These are phyloP conservation scores for Peromyscus aztecus DNA, from an alignment of 2,797 vertebrate species.

Conservation along the genomic window DNA sequence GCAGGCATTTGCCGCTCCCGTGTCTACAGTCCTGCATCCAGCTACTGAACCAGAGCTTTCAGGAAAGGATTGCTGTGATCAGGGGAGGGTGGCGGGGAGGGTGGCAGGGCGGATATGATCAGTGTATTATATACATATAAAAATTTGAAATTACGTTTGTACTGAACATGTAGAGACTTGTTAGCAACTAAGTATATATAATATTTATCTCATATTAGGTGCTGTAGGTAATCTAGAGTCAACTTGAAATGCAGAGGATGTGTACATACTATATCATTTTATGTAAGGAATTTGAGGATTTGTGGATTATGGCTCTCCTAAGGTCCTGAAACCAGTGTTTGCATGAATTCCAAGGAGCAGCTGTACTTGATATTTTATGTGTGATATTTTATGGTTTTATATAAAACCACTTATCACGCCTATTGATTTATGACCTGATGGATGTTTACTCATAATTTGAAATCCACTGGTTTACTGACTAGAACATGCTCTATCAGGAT, in stretches of 20 bases:
- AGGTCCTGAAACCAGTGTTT: neutral
- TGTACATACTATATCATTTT: neutral
- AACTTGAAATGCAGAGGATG: neutral
- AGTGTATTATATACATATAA: neutral
- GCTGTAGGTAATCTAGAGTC: neutral
- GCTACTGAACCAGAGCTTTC: neutral
- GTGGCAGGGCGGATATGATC: neutral
- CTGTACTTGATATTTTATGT: no score
- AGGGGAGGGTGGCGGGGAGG: neutral
- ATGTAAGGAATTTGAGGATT: neutral
- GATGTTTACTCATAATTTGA: conserved; percentile 10
- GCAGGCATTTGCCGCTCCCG: neutral
- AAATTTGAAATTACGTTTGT: neutral
- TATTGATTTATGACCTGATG: neutral
- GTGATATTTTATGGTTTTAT: neutral
- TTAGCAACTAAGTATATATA: neutral
- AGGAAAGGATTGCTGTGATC: neutral
- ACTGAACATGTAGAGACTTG: neutral
- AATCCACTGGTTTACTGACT: conserved; percentile 18
- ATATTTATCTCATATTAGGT: neutral
- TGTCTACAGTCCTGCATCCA: neutral
- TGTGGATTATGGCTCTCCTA: neutral
- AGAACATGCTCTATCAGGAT: neutral
- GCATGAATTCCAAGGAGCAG: neutral
- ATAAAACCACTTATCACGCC: neutral